Conservation (phyloP, 2,797 vertebrate genomes). For the Enoplosus armatus region DNA sequence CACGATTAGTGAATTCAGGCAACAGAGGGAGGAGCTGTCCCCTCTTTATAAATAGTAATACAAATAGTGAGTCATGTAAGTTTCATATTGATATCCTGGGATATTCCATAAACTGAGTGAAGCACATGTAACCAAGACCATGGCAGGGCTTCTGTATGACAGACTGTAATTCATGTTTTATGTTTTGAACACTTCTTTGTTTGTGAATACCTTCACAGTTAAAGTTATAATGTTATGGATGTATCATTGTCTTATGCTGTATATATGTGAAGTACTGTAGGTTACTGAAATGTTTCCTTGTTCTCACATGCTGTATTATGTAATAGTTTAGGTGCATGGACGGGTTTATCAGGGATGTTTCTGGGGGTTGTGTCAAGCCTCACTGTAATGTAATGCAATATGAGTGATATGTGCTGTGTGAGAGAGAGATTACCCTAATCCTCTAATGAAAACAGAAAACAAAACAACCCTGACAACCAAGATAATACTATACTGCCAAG, state of each 20-base stretch:
- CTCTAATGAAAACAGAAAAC: slow-evolving; percentile 19
- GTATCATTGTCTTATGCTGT: background rate
- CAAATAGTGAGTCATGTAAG: background rate
- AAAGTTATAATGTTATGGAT: too few species aligned
- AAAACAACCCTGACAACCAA: background rate
- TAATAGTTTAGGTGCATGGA: background rate
- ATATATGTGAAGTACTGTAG: background rate
- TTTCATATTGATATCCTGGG: background rate
- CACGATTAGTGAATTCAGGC: background rate
- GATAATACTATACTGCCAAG: slow-evolving; percentile 19
- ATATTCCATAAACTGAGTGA: background rate
- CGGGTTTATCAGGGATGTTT: background rate
- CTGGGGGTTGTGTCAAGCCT: background rate
- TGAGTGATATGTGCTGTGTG: slow-evolving; percentile 15
- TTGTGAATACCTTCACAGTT: too few species aligned
- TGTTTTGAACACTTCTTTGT: too few species aligned
- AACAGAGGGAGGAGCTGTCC: background rate
- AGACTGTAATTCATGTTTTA: too few species aligned
- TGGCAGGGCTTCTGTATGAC: too few species aligned
- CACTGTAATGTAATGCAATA: background rate
- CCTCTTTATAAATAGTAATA: background rate
- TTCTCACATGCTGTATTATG: background rate
- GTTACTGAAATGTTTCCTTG: background rate
- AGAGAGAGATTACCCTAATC: slow-evolving; percentile 56
- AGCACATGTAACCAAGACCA: background rate